Percentiles rank a stretch among this genome's conserved stretches.
phyloP scores from a whole-genome alignment of 2,888 invertebrate genomes.

The Ophion obscuratus region DNA sequence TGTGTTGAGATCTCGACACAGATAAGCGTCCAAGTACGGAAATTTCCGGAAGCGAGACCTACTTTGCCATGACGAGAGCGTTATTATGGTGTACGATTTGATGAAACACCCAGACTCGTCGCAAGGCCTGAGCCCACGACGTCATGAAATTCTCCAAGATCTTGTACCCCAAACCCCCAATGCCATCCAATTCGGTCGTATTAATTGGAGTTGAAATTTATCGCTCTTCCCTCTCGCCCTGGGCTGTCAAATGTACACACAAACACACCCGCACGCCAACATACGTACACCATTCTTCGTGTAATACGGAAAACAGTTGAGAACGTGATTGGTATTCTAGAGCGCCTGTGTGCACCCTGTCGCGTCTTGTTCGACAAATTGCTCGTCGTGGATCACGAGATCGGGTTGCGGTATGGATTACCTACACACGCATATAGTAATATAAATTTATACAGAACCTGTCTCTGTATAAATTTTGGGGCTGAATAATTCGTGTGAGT shows the following conservation, averaged over 20 bases:
- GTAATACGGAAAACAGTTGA: constrained; percentile 70
- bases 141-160: constrained; percentile 46
- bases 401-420: constrained; percentile 29
- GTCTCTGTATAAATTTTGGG: neutral
- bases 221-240: constrained; percentile 37
- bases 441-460: neutral
- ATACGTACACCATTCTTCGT: constrained; percentile 34
- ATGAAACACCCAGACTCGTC: constrained; percentile 35
- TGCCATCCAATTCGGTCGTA: constrained; percentile 51
- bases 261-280: neutral
- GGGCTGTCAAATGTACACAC: neutral
- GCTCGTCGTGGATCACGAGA: constrained; percentile 54
- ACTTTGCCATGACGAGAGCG: constrained; percentile 59
- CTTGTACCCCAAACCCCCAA: constrained; percentile 21
- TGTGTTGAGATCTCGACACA: neutral
- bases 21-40: neutral
- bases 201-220: constrained; percentile 67
- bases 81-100: constrained; percentile 53
- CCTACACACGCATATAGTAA: neutral
- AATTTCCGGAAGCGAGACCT: constrained; percentile 34
- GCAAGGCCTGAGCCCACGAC: constrained; percentile 36
- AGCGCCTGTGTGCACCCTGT: constrained; percentile 31
- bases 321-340: constrained; percentile 79
- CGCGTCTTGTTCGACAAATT: constrained; percentile 57
- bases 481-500: neutral